Percentiles rank a stretch among this genome's conserved stretches.
These are phyloP conservation scores for Xiphorhynchus elegans DNA, from an alignment of 2,113 vertebrate species.

Conservation along the genomic window DNA sequence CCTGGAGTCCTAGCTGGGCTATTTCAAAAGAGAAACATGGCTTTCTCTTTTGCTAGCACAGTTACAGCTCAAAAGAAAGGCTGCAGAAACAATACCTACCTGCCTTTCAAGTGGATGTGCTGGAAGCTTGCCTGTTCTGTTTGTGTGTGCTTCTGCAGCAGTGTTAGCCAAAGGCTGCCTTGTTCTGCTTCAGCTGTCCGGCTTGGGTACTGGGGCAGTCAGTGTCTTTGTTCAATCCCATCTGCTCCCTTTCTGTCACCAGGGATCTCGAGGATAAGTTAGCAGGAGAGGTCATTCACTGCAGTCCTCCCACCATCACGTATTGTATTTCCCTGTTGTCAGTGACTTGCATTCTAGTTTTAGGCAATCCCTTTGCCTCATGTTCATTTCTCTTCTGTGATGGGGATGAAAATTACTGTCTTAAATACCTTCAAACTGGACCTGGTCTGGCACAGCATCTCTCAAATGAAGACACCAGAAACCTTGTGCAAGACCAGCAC, in stretches of 20 bases:
- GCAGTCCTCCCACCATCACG: neutral
- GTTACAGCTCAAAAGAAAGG: neutral
- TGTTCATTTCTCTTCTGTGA: neutral
- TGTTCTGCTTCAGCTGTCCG: neutral
- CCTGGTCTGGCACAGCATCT: neutral
- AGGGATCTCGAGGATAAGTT: neutral
- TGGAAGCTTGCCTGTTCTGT: neutral
- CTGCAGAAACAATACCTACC: neutral
- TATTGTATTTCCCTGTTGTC: neutral
- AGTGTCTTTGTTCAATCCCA: neutral
- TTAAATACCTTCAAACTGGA: neutral
- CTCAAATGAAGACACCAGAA: neutral
- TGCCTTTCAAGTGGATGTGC: neutral
- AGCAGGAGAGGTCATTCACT: neutral
- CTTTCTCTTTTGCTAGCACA: neutral
- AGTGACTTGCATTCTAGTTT: neutral
- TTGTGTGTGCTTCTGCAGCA: neutral
- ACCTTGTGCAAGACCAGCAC: neutral
- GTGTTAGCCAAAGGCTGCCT: rapidly evolving
- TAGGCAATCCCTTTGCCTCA: neutral
- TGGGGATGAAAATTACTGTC: neutral
- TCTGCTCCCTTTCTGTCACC: neutral
- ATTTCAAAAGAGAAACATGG: neutral
- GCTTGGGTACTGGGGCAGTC: neutral
- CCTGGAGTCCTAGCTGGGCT: neutral